Evolutionary conservation across 2,797 vertebrate genomes (phyloP).

Genomic region (Eulemur albifrons): DNA sequence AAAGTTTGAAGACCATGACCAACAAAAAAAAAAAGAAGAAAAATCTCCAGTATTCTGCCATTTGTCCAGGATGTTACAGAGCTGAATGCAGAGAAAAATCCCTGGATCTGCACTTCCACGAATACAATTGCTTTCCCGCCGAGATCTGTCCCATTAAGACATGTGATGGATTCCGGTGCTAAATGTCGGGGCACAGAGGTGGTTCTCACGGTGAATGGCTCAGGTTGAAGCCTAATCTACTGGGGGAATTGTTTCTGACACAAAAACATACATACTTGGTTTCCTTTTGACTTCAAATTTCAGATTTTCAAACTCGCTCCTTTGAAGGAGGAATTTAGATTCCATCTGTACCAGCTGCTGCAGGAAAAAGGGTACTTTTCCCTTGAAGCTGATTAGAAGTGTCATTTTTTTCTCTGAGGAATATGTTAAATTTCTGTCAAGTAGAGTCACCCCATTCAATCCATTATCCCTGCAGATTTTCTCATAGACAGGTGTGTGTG

Average conservation of each 20-base stretch:
- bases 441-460: background rate
- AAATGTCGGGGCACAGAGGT: background rate
- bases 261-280: background rate
- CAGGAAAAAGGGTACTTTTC: background rate
- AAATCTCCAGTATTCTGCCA: background rate
- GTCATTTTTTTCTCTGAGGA: background rate
- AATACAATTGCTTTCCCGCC: background rate
- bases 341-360: background rate
- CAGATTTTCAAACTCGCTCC: background rate
- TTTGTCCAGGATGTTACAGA: background rate
- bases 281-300: background rate
- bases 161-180: background rate
- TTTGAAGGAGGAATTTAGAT: background rate
- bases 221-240: background rate
- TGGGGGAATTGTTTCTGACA: background rate
- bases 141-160: background rate
- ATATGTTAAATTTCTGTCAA: background rate
- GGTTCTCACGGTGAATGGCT: fast-evolving
- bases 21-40: background rate
- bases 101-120: background rate
- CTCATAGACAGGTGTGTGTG: background rate
- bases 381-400: background rate
- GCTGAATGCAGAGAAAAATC: background rate
- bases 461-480: background rate
- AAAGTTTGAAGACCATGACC: background rate